A percentile compares a stretch with the other conserved stretches of the same genome.
Evolutionary conservation across 2,797 vertebrate genomes (phyloP).

Genomic region (Eutrigla gurnardus): DNA sequence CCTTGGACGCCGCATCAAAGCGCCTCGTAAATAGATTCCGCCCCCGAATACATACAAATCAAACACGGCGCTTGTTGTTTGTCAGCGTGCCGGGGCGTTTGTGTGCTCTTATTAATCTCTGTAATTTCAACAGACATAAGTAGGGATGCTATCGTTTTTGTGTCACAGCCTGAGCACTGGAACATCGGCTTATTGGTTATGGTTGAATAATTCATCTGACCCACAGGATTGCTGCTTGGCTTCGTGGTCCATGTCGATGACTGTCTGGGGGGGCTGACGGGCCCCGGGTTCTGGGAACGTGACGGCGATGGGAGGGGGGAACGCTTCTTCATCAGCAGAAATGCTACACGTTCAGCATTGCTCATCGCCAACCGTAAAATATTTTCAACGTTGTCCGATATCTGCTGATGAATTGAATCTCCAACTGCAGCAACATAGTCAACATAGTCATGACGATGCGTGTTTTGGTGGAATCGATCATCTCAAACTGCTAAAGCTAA

Average conservation of each 20-base stretch:
- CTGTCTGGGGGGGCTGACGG: constrained; percentile 49
- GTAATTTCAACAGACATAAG: constrained; percentile 77
- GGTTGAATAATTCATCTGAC: constrained; percentile 81
- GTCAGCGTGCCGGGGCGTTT: constrained; percentile 48
- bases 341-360: constrained; percentile 49
- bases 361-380: constrained; percentile 49
- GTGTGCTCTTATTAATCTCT: constrained; percentile 78
- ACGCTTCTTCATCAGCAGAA: constrained; percentile 71
- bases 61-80: constrained; percentile 73
- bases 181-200: constrained; percentile 76
- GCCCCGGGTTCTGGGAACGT: constrained; percentile 35
- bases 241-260: constrained; percentile 71
- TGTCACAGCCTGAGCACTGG: constrained; percentile 65
- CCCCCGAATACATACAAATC: constrained; percentile 71
- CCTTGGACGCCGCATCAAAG: constrained; percentile 55
- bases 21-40: constrained; percentile 58
- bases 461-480: constrained; percentile 60
- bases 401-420: constrained; percentile 70
- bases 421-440: constrained; percentile 33
- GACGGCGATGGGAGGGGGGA: constrained; percentile 34
- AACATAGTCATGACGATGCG: constrained; percentile 54
- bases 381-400: constrained; percentile 50
- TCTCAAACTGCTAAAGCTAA: constrained; percentile 40
- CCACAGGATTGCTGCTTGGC: constrained; percentile 66
- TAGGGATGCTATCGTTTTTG: constrained; percentile 75